phyloP scores from a whole-genome alignment of 2,797 vertebrate genomes.

The Bradypodion ventrale region DNA sequence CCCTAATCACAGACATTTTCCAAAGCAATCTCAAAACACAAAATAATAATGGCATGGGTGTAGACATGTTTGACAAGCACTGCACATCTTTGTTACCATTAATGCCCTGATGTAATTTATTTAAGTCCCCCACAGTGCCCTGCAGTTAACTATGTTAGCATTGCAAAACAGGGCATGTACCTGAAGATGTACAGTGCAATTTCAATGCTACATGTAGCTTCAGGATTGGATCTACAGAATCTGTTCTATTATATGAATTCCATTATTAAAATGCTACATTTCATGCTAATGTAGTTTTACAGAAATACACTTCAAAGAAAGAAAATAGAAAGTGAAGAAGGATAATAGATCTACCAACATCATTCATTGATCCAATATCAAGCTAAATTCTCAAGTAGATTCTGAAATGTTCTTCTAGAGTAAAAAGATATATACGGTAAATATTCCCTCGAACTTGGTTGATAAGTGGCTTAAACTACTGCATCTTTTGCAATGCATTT shows the following conservation, averaged over 20 bases:
- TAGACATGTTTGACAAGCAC: too few relatives aligned
- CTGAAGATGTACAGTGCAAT: not conserved
- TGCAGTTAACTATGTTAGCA: not conserved
- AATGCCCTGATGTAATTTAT: not conserved
- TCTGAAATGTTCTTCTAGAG: slow-evolving; percentile 49
- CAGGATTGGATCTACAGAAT: not conserved
- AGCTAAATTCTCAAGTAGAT: slow-evolving; percentile 51
- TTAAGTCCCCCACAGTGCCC: not conserved
- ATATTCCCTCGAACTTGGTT: slow-evolving; percentile 58
- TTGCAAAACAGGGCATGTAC: too few relatives aligned
- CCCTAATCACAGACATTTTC: too few relatives aligned
- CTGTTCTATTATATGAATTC: slow-evolving; percentile 13
- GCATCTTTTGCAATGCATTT: slow-evolving; percentile 50
- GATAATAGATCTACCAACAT: slow-evolving; percentile 30
- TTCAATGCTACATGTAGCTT: not conserved
- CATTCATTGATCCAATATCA: slow-evolving; percentile 49
- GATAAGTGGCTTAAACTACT: slow-evolving; percentile 41
- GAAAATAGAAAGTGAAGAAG: slow-evolving; percentile 42
- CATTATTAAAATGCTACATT: slow-evolving; percentile 47
- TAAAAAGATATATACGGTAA: slow-evolving; percentile 60
- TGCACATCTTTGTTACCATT: not conserved
- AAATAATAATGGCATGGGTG: too few relatives aligned
- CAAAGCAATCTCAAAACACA: too few relatives aligned
- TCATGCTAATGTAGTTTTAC: slow-evolving; percentile 8
- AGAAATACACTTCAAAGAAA: slow-evolving; percentile 39